phyloP scores from a whole-genome alignment of 37 sponge, comb jelly and placozoan genomes.

The Eunapius fragilis region DNA sequence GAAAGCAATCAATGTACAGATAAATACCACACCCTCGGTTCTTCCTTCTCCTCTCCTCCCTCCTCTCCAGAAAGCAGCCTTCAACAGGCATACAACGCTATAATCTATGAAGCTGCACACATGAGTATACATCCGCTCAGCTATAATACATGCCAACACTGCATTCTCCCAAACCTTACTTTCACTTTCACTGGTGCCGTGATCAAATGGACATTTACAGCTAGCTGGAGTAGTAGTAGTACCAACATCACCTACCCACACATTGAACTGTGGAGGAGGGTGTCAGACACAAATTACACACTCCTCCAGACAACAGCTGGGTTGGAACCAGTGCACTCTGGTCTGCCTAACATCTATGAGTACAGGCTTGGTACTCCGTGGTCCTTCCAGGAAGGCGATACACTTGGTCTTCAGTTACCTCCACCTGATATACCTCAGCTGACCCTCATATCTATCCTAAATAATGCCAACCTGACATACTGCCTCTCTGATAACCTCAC shows the following conservation, averaged over 20 bases:
- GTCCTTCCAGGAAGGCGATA: background rate
- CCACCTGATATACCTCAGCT: background rate
- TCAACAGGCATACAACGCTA: too few species aligned
- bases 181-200: background rate
- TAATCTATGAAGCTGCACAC: too few species aligned
- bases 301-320: background rate
- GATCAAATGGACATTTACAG: background rate
- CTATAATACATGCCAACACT: background rate
- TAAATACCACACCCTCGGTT: too few species aligned
- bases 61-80: too few species aligned
- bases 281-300: background rate
- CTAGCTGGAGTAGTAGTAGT: background rate
- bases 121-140: too few species aligned
- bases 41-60: too few species aligned
- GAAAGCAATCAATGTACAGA: too few species aligned
- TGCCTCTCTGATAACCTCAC: background rate
- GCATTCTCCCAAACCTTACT: background rate
- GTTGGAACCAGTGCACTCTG: background rate
- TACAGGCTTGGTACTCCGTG: background rate
- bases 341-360: background rate
- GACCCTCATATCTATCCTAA: background rate
- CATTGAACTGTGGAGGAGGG: background rate
- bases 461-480: background rate
- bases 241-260: background rate
- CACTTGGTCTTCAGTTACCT: background rate